These are phyloP conservation scores for Andrena hattorfiana DNA, from an alignment of 2,888 invertebrate genomes.

Conservation along the genomic window DNA sequence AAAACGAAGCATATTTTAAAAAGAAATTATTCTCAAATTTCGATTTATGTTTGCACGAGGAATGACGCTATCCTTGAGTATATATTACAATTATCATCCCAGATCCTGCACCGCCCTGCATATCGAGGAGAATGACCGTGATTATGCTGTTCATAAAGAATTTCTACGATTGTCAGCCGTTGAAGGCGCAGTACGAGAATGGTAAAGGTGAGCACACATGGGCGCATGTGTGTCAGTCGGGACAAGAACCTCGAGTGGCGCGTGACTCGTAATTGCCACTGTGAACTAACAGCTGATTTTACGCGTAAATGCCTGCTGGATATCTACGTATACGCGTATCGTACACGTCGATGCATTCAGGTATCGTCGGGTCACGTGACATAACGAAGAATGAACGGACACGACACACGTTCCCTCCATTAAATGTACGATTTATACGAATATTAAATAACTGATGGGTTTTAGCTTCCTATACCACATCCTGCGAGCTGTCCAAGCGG, in stretches of 20 bases:
- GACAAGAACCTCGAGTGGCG: constrained; percentile 63
- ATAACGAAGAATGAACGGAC: neutral
- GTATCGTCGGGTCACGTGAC: constrained; percentile 10
- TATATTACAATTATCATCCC: too few species aligned
- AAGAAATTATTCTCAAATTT: too few species aligned
- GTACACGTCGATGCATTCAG: constrained; percentile 7
- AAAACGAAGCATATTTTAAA: too few species aligned
- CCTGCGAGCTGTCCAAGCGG: neutral
- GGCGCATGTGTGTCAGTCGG: constrained; percentile 55
- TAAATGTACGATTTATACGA: neutral
- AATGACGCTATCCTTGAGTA: too few species aligned
- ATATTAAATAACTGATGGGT: neutral
- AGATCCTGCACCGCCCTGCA: neutral
- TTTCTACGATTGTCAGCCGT: neutral
- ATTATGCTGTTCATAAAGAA: neutral
- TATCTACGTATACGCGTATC: constrained; percentile 14
- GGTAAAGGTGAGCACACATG: constrained; percentile 50
- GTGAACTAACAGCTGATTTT: constrained; percentile 71
- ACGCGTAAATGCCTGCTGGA: constrained; percentile 34
- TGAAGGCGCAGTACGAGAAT: constrained; percentile 6
- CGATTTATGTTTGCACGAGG: too few species aligned
- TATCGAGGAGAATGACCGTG: constrained; percentile 5
- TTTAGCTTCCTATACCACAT: neutral
- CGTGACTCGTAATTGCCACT: constrained; percentile 67
- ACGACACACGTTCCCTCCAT: neutral